Conservation (phyloP, 1,140 invertebrate genomes). For the Heliothis subflexa region DNA sequence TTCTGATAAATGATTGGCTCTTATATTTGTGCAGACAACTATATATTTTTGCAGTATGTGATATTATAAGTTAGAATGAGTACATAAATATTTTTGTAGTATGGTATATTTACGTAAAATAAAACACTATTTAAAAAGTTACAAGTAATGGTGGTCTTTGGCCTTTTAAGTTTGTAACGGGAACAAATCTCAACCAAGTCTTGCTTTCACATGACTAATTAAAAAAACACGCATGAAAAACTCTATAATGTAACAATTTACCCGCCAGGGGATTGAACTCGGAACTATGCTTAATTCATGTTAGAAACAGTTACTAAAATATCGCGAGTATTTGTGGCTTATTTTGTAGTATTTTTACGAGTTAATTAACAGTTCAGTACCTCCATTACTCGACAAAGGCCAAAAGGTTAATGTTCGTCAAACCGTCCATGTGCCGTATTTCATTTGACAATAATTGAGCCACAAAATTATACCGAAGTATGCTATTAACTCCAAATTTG, state of each 20-base stretch:
- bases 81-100: too few relatives aligned
- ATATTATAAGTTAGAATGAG: too few relatives aligned
- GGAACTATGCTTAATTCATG: neutral
- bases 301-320: neutral
- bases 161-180: too few relatives aligned
- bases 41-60: neutral
- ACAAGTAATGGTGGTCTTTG: too few relatives aligned
- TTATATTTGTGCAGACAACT: neutral
- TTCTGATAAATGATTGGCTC: constrained; percentile 1
- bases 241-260: neutral
- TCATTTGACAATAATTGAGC: constrained; percentile 36
- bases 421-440: neutral
- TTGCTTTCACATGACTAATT: too few relatives aligned
- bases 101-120: too few relatives aligned
- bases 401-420: constrained; percentile 17
- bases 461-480: constrained; percentile 8
- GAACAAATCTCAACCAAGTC: too few relatives aligned
- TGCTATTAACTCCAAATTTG: constrained; percentile 16
- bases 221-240: too few relatives aligned
- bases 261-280: neutral
- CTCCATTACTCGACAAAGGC: constrained; percentile 5
- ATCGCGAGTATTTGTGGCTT: too few relatives aligned
- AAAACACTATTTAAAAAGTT: too few relatives aligned
- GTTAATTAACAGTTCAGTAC: constrained; percentile 11
- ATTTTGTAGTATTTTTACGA: too few relatives aligned